phyloP scores from a whole-genome alignment of 2,113 vertebrate species.

The Corynorhinus townsendii region DNA sequence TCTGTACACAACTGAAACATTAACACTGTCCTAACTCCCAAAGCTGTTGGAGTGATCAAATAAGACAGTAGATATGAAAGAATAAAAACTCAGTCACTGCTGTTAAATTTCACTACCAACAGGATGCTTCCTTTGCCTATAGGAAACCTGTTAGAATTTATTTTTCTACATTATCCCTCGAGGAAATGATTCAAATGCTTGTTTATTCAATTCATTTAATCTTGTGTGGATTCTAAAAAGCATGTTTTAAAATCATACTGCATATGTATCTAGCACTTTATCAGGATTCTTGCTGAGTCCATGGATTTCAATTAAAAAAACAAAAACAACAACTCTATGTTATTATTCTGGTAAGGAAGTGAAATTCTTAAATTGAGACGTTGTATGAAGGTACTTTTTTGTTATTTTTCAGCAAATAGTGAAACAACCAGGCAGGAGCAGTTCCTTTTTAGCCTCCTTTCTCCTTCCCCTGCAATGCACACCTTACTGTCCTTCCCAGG shows the following conservation, averaged over 20 bases:
- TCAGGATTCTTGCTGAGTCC: not conserved
- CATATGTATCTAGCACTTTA: not conserved
- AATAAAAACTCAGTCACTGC: not conserved
- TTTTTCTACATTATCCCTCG: not conserved
- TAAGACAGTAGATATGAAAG: not conserved
- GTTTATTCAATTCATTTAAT: not conserved
- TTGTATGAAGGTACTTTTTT: not conserved
- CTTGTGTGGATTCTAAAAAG: not conserved
- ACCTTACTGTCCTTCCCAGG: not conserved
- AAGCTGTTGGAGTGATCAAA: not conserved
- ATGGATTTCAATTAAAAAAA: not conserved
- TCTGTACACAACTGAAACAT: not conserved
- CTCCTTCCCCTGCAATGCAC: not conserved
- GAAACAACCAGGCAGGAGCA: not conserved
- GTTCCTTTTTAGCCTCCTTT: not conserved
- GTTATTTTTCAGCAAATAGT: not conserved
- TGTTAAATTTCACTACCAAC: not conserved
- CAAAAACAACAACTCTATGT: not conserved
- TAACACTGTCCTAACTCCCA: not conserved
- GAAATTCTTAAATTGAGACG: not conserved
- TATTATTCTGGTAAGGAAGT: not conserved
- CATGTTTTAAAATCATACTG: not conserved
- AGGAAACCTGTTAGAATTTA: slow-evolving; percentile 3
- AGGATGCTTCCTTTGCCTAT: not conserved
- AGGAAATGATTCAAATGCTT: not conserved